Evolutionary conservation across 2,888 invertebrate genomes (phyloP), one percentile per base, ranked within the genome.

Genomic region (Dendrolimus pini): DNA sequence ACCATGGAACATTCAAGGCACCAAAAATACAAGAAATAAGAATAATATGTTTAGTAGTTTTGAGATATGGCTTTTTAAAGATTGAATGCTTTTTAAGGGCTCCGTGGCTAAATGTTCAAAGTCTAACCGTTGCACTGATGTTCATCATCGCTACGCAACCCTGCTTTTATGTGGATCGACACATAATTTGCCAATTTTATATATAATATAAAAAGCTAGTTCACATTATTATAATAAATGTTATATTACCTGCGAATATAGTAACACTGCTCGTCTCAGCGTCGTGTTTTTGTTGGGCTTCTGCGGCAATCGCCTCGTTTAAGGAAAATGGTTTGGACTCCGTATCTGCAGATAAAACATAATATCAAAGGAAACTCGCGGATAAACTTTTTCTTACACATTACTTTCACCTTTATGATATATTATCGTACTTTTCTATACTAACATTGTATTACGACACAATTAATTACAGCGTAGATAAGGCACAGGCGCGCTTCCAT

Each of bases 401-500:
- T 59, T 58, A 56, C 55, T 55, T 57, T 53, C 54, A 60, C 58
- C 57, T 57, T 59, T 30, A 30, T 58, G 41, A 59, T 58, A 18
- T 58, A 58, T 62, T 57, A 61, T 75, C 71, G 72, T 68, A 78
- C 77, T 66, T 58, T 47, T 47, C 47, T 47, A 30, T 30, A 79
- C 69, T 65, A 72, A 70, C 72, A 65, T 41, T 61, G 60, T 59
- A 80, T 65, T 58, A 82, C 41, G 60, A 71, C 70, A 75, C 74
- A 83, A 71, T 75, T 82, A 83, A 83, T 69, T 64, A 80, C 65
- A 62, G 82, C 58, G 65, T 67, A 81, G 70, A 65, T 76, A 64
- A 73, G 72, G 74, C 75, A 77, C 68, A 67, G 69, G 62, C 71
- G 69, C 72, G 82, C 78, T 79, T 83, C 84, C 89, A 89, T 89